A percentile compares a stretch with the other conserved stretches of the same genome.
Conservation (phyloP, 2,888 invertebrate species). For the Frankliniella intonsa region DNA sequence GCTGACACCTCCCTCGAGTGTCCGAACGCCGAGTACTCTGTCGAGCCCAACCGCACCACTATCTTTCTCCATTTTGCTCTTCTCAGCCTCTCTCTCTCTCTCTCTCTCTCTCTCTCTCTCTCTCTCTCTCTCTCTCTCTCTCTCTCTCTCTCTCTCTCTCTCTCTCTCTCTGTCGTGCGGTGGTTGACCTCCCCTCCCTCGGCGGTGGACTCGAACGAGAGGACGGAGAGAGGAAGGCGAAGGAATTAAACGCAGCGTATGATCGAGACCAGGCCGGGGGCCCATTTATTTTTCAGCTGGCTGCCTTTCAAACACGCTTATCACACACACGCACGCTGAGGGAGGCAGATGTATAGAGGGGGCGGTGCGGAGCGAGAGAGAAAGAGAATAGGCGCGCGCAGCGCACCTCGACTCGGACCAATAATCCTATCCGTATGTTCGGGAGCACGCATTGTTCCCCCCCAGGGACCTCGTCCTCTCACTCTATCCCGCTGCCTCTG, state of each 20-base stretch:
- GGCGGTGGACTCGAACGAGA: not conserved
- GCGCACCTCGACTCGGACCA: not conserved
- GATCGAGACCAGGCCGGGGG: not conserved
- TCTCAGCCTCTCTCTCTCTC: not conserved
- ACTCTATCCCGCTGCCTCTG: too few species aligned
- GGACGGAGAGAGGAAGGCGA: not conserved
- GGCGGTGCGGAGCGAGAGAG: too few species aligned
- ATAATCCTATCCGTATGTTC: not conserved
- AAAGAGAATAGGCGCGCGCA: not conserved
- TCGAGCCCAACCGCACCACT: not conserved
- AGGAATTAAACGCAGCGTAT: not conserved
- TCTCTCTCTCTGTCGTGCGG: too few species aligned
- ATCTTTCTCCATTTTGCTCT: not conserved
- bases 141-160: too few species aligned
- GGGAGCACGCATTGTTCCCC: not conserved
- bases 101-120: too few species aligned
- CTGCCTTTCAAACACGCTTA: not conserved
- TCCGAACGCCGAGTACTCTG: not conserved
- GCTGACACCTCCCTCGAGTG: too few species aligned
- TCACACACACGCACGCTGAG: not conserved
- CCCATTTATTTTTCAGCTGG: conserved; percentile 12
- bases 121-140: too few species aligned
- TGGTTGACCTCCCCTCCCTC: too few species aligned
- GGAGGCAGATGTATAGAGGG: not conserved
- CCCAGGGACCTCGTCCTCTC: not conserved